A percentile compares a stretch with the other conserved stretches of the same genome.
Evolutionary conservation across 2,888 invertebrate genomes (phyloP).

Genomic region (Drosophila nigricruria): DNA sequence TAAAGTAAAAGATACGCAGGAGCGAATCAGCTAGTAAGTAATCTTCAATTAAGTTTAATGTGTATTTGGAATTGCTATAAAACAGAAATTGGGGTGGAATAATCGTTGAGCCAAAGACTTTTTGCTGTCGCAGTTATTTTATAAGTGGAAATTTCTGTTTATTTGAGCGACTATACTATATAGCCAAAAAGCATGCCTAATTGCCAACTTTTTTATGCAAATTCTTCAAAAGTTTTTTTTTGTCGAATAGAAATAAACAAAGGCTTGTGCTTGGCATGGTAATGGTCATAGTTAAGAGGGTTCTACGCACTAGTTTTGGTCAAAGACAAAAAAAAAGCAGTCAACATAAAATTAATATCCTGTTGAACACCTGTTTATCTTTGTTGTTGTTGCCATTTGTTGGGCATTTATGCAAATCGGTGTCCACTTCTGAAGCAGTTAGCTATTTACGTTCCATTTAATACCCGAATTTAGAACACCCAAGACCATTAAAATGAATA

Average conservation of each 20-base stretch:
- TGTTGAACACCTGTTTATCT: conserved; percentile 77
- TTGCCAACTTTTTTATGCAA: conserved; percentile 58
- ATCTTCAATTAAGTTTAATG: neutral
- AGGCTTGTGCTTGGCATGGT: conserved; percentile 53
- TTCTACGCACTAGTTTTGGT: conserved; percentile 62
- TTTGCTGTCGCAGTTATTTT: conserved; percentile 13
- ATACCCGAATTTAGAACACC: conserved; percentile 70
- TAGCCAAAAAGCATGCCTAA: conserved; percentile 45
- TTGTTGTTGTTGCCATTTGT: conserved; percentile 21
- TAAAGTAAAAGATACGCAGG: neutral
- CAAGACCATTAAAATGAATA: conserved; percentile 69
- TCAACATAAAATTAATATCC: conserved; percentile 66
- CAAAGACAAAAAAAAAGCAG: conserved; percentile 7
- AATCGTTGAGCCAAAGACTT: neutral
- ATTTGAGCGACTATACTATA: conserved; percentile 33
- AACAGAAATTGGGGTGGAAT: neutral
- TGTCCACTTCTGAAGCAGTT: conserved; percentile 42
- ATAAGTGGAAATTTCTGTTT: conserved; percentile 22
- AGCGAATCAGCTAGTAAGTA: neutral
- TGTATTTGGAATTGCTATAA: no score
- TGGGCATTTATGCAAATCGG: conserved; percentile 64
- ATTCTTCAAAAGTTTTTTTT: conserved; percentile 37
- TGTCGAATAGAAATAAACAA: conserved; percentile 22
- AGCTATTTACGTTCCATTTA: conserved; percentile 69
- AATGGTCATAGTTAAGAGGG: conserved; percentile 44